phyloP scores from a whole-genome alignment of 2,888 invertebrate species.

The Mesodorylaimus sp. region DNA sequence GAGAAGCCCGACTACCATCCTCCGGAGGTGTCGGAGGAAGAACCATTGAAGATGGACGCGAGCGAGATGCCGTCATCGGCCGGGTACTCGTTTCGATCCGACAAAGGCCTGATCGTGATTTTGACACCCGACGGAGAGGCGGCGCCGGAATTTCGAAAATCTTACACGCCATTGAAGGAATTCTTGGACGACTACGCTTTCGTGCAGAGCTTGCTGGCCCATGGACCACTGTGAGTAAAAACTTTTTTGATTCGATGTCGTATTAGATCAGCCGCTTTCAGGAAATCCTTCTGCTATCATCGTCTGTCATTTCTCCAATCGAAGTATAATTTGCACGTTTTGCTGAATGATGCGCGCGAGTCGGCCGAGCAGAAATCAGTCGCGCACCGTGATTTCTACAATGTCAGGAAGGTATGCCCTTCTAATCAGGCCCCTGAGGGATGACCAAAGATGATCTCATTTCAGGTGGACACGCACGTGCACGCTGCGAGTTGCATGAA shows the following conservation, averaged over 20 bases:
- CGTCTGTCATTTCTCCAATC: slow-evolving; percentile 82
- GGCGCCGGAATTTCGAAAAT: slow-evolving; percentile 15
- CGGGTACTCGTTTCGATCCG: slow-evolving; percentile 17
- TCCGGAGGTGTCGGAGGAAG: slow-evolving; percentile 1
- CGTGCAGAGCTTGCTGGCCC: slow-evolving; percentile 58
- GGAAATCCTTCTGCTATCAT: slow-evolving; percentile 92
- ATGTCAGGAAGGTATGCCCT: slow-evolving; percentile 56
- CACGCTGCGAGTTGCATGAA: slow-evolving; percentile 99
- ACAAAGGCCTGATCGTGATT: slow-evolving; percentile 17
- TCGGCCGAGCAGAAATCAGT: slow-evolving; percentile 91
- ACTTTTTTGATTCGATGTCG: too few relatives aligned
- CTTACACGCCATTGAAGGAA: slow-evolving; percentile 18
- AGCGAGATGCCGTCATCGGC: slow-evolving; percentile 1
- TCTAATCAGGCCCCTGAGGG: slow-evolving; percentile 1
- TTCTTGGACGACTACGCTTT: slow-evolving; percentile 23
- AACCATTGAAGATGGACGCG: slow-evolving; percentile 1
- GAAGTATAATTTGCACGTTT: slow-evolving; percentile 84
- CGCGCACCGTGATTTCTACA: slow-evolving; percentile 94
- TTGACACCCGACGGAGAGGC: slow-evolving; percentile 14
- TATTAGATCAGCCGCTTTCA: too few relatives aligned
- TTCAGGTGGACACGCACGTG: slow-evolving; percentile 91
- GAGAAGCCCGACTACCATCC: too few relatives aligned
- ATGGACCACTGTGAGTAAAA: slow-evolving; percentile 88
- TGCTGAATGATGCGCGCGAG: slow-evolving; percentile 84
- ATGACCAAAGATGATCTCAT: background rate